Conservation (phyloP, 2,888 invertebrate genomes). For the Agrotis ipsilon region DNA sequence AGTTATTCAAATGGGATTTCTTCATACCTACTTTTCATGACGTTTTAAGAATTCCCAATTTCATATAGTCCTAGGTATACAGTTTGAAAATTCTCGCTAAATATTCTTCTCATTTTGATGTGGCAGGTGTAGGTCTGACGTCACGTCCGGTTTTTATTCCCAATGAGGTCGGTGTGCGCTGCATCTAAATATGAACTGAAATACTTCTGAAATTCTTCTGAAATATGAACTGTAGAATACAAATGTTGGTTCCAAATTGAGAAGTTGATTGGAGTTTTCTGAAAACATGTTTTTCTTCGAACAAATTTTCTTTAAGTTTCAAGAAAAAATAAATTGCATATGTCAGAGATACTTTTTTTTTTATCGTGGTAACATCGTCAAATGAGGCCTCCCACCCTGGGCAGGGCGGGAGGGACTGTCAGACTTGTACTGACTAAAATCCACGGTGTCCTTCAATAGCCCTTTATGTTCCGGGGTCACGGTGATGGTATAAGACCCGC, state of each 20-base stretch:
- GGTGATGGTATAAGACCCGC: too few relatives aligned
- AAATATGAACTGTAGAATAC: slow-evolving; percentile 69
- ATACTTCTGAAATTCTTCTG: slow-evolving; percentile 63
- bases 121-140: slow-evolving; percentile 60
- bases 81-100: slow-evolving; percentile 20
- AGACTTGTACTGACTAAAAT: too few relatives aligned
- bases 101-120: slow-evolving; percentile 38
- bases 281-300: slow-evolving; percentile 6
- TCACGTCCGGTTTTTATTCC: slow-evolving; percentile 72
- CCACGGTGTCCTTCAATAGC: too few relatives aligned
- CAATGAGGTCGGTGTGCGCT: slow-evolving; percentile 57
- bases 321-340: too few relatives aligned
- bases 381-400: too few relatives aligned
- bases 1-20: background rate
- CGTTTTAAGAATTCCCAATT: background rate
- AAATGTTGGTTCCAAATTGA: slow-evolving; percentile 55
- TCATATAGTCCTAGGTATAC: background rate
- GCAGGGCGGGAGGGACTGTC: too few relatives aligned
- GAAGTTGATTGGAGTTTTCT: slow-evolving; percentile 27
- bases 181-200: slow-evolving; percentile 63
- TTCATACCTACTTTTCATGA: background rate
- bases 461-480: too few relatives aligned
- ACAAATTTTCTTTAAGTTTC: background rate
- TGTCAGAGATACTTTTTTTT: too few relatives aligned
- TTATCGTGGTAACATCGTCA: too few relatives aligned